Percentiles rank a stretch among this genome's conserved stretches.
phyloP scores from a whole-genome alignment of 2,888 invertebrate species.

The Platypus cylindrus region DNA sequence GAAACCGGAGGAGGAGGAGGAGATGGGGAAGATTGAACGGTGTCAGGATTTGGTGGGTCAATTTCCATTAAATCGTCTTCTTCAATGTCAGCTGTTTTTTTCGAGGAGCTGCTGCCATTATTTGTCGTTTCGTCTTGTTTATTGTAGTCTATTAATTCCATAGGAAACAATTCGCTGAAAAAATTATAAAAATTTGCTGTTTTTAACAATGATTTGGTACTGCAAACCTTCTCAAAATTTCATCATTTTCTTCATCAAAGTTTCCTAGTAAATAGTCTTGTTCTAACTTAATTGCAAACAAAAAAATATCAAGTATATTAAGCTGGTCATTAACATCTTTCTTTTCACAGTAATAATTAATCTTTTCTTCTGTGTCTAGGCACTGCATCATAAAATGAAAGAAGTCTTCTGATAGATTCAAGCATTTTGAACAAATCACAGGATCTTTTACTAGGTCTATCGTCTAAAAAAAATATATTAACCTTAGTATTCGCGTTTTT shows the following conservation, averaged over 20 bases:
- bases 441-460: conserved; percentile 10
- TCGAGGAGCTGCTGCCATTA: too few relatives aligned
- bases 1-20: too few relatives aligned
- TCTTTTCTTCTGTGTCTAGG: conserved; percentile 14
- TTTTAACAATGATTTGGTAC: neutral
- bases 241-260: conserved; percentile 1
- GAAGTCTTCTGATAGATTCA: conserved; percentile 14
- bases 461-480: too few relatives aligned
- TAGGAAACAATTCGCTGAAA: too few relatives aligned
- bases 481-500: too few relatives aligned
- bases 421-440: conserved; percentile 10
- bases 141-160: too few relatives aligned
- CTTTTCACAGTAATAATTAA: conserved; percentile 13
- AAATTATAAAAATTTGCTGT: too few relatives aligned
- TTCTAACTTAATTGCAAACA: conserved; percentile 10
- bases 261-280: conserved; percentile 7
- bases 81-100: too few relatives aligned
- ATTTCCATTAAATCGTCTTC: too few relatives aligned
- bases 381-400: conserved; percentile 16
- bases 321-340: conserved; percentile 9
- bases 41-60: too few relatives aligned
- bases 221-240: conserved; percentile 1
- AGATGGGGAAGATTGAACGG: too few relatives aligned
- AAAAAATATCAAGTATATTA: conserved; percentile 9
- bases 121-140: too few relatives aligned